Conservation (phyloP, 1,140 invertebrate genomes). For the fruit fly (Drosophila melanogaster) region DNA sequence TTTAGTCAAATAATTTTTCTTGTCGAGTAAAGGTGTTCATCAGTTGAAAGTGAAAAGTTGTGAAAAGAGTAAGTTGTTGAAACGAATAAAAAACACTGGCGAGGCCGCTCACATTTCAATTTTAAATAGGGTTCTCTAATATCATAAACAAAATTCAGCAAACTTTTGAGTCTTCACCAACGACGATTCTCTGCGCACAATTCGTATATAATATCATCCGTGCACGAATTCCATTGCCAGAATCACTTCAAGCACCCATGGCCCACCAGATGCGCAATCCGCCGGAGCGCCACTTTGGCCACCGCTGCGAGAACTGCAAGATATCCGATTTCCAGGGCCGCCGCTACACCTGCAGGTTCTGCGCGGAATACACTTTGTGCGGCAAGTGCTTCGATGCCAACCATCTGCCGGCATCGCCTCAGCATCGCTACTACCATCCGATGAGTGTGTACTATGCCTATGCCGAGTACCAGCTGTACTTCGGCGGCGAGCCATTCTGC, state of each 20-base stretch:
- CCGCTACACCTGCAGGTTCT: neutral
- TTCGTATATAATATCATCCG: too few species aligned
- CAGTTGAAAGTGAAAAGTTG: too few species aligned
- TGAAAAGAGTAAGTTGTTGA: neutral
- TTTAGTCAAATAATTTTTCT: too few species aligned
- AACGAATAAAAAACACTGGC: neutral
- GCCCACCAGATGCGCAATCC: neutral
- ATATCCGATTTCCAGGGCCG: neutral
- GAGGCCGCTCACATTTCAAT: neutral
- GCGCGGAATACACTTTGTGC: neutral
- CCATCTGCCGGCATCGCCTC: neutral
- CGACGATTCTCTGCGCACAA: too few species aligned
- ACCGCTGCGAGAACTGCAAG: neutral
- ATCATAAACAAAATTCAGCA: neutral
- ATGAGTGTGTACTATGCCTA: neutral
- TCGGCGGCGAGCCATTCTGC: neutral
- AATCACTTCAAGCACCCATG: neutral
- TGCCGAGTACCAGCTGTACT: neutral
- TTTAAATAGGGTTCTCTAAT: neutral
- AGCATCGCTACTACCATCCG: neutral
- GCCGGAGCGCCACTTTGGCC: neutral
- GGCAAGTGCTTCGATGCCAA: neutral
- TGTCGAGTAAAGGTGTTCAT: too few species aligned
- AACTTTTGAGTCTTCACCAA: neutral
- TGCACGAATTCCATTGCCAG: too few species aligned